phyloP scores from a whole-genome alignment of 2,113 vertebrate genomes.

The Empidonax traillii region DNA sequence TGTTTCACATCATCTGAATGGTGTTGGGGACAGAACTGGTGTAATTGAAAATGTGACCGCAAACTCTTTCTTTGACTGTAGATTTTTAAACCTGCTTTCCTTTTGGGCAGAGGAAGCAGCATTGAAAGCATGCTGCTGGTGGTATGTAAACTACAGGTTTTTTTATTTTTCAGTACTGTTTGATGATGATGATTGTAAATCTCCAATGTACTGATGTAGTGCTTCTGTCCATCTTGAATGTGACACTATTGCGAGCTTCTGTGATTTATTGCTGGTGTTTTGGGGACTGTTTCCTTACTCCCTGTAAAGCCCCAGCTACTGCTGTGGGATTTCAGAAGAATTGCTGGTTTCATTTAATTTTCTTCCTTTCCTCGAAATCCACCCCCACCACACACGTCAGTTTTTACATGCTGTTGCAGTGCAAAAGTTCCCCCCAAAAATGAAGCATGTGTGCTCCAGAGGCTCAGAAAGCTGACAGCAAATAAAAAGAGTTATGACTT shows the following conservation, averaged over 20 bases:
- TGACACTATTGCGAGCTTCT: background rate
- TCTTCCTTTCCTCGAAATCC: background rate
- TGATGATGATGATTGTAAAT: background rate
- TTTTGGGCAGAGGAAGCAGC: background rate
- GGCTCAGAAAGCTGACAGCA: constrained; percentile 13
- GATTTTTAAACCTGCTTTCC: background rate
- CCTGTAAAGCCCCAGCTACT: background rate
- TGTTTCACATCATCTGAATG: background rate
- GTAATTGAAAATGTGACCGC: background rate
- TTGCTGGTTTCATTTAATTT: background rate
- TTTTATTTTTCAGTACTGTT: background rate
- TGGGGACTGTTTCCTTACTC: background rate
- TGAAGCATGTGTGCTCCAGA: constrained; percentile 35
- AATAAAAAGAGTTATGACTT: constrained; percentile 19
- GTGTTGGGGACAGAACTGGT: background rate
- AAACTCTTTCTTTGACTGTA: background rate
- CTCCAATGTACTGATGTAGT: background rate
- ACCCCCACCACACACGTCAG: background rate
- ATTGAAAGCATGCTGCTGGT: background rate
- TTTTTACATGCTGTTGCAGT: background rate
- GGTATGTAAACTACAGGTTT: background rate
- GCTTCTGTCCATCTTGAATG: background rate
- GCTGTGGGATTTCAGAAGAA: background rate
- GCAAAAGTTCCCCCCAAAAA: background rate
- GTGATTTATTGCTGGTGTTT: background rate